These are phyloP conservation scores for Halcyon chelicuti DNA, from an alignment of 2,797 vertebrate genomes.

Conservation along the genomic window DNA sequence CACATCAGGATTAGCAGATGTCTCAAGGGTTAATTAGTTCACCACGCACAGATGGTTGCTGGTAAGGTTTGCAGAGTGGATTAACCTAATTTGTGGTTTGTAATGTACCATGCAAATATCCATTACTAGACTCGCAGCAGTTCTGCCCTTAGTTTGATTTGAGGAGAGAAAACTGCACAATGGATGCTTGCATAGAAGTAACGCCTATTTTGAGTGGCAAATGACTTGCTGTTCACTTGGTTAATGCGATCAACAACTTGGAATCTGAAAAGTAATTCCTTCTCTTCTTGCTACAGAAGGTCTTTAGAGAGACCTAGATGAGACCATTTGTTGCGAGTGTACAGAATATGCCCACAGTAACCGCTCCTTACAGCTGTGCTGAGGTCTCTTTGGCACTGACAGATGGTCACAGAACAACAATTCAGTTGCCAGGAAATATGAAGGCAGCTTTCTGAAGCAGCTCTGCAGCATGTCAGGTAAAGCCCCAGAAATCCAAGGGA, in stretches of 20 bases:
- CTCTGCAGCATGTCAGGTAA: not conserved
- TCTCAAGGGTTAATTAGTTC: slow-evolving; percentile 68
- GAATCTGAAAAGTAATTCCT: not conserved
- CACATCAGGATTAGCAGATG: slow-evolving; percentile 4
- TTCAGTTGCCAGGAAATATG: not conserved
- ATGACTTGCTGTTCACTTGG: not conserved
- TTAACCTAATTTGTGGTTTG: slow-evolving; percentile 58
- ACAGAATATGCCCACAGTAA: not conserved
- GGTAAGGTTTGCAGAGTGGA: slow-evolving; percentile 40
- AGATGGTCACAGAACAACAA: not conserved
- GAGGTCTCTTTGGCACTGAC: not conserved
- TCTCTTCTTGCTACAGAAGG: not conserved
- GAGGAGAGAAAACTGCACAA: not conserved
- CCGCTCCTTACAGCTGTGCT: not conserved
- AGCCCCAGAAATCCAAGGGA: not conserved
- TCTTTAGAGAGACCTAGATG: not conserved
- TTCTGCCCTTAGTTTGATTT: slow-evolving; percentile 11
- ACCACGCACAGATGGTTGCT: slow-evolving; percentile 55
- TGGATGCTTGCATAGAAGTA: not conserved
- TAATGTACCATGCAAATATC: slow-evolving; percentile 47
- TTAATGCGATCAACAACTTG: not conserved
- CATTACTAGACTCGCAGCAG: not conserved
- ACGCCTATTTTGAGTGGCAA: not conserved
- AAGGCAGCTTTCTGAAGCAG: slow-evolving; percentile 4
- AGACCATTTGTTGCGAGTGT: not conserved